A percentile compares a stretch with the other conserved stretches of the same genome.
Conservation (phyloP, 2,113 vertebrate species). For the Nansenia antarctica region DNA sequence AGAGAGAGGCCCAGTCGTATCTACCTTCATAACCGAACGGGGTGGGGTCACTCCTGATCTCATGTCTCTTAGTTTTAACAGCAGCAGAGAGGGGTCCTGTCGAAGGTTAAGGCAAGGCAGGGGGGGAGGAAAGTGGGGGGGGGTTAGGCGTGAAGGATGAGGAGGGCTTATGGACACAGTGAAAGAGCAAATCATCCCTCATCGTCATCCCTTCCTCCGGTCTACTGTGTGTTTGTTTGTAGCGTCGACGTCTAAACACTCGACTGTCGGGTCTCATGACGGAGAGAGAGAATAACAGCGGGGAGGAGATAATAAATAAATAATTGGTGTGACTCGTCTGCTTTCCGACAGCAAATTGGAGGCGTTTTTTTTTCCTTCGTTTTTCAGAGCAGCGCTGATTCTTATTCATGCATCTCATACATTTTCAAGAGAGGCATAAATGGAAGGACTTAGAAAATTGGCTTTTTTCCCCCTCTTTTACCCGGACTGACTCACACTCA, state of each 20-base stretch:
- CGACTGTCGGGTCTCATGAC: neutral
- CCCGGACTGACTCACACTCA: neutral
- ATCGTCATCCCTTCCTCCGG: too few species aligned
- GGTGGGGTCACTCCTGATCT: slow-evolving; percentile 94
- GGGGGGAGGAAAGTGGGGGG: neutral
- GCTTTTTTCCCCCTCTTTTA: neutral
- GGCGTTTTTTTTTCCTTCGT: slow-evolving; percentile 25
- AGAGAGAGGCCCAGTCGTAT: neutral
- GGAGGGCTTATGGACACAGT: neutral
- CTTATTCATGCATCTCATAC: slow-evolving; percentile 42
- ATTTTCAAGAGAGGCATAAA: slow-evolving; percentile 39
- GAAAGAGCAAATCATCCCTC: too few species aligned
- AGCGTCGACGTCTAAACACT: too few species aligned
- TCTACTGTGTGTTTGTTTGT: neutral
- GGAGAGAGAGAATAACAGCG: neutral
- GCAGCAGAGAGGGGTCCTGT: slow-evolving; percentile 86
- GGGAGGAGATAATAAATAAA: slow-evolving; percentile 2
- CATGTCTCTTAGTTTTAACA: slow-evolving; percentile 90
- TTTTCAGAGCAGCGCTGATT: slow-evolving; percentile 34
- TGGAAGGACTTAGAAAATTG: slow-evolving; percentile 15
- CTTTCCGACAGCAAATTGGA: slow-evolving; percentile 49
- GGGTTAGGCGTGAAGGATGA: neutral
- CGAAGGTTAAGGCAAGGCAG: slow-evolving; percentile 12
- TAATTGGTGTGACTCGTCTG: slow-evolving; percentile 52
- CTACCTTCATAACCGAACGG: slow-evolving; percentile 93